phyloP scores from a whole-genome alignment of 2,797 vertebrate species.

The Buphagus erythrorhynchus region DNA sequence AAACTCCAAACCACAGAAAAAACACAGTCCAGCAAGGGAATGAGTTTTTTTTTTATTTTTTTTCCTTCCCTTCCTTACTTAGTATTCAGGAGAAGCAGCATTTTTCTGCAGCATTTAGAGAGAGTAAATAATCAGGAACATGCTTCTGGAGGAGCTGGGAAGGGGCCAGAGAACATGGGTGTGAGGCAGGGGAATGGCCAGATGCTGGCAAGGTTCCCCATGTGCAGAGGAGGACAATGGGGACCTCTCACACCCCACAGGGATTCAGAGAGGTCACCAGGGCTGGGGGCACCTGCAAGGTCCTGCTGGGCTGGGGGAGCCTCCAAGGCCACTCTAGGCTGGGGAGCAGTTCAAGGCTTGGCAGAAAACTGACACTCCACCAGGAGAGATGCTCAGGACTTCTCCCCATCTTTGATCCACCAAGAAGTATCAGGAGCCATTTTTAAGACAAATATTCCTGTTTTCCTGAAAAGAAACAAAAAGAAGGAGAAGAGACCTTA shows the following conservation, averaged over 20 bases:
- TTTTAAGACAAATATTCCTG: not conserved
- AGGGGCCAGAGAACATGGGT: not conserved
- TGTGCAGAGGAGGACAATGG: not conserved
- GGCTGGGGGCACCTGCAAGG: not conserved
- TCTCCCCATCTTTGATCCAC: not conserved
- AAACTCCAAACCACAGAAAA: not conserved
- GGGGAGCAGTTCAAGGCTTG: not conserved
- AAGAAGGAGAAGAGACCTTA: not conserved
- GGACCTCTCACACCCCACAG: not conserved
- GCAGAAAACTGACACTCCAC: not conserved
- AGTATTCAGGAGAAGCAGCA: constrained; percentile 27
- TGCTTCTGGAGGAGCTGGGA: constrained; percentile 25
- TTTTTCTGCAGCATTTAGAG: constrained; percentile 24
- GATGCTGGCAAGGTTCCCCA: not conserved
- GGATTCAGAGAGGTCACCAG: not conserved
- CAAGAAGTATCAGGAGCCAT: not conserved
- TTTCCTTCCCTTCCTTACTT: not conserved
- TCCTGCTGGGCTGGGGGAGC: not conserved
- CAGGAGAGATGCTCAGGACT: not conserved
- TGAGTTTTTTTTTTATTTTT: too few relatives aligned
- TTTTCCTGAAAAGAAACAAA: not conserved
- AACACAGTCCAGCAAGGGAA: not conserved
- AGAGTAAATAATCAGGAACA: constrained; percentile 20
- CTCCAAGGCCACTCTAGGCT: not conserved
- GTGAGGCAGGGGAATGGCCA: not conserved